Evolutionary conservation across 2,113 vertebrate genomes (phyloP).

Genomic region (Sylvia atricapilla): DNA sequence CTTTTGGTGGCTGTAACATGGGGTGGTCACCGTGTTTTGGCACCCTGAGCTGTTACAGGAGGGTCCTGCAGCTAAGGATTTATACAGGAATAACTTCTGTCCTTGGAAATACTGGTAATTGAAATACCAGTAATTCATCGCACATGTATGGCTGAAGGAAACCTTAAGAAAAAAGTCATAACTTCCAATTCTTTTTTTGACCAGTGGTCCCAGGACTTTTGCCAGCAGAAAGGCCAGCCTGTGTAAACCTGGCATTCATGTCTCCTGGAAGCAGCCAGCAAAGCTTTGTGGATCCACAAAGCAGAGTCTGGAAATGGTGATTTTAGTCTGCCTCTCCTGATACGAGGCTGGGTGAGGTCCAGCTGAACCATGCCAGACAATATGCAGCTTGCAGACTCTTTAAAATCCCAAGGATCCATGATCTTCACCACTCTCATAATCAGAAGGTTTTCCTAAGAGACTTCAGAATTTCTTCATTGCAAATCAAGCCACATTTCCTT

Average conservation of each 20-base stretch:
- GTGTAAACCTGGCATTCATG: neutral
- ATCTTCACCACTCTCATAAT: neutral
- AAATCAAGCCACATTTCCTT: neutral
- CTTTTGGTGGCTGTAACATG: accelerated
- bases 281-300: neutral
- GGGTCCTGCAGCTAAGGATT: neutral
- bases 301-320: neutral
- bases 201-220: neutral
- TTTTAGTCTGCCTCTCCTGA: neutral
- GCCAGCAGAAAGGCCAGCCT: neutral
- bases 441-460: neutral
- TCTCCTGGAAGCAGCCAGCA: neutral
- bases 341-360: neutral
- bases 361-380: neutral
- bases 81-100: neutral
- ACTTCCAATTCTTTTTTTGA: neutral
- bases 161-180: neutral
- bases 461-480: neutral
- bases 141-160: neutral
- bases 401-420: neutral
- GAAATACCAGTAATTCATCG: neutral
- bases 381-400: neutral
- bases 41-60: neutral
- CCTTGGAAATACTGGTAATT: neutral
- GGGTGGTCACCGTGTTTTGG: neutral